Evolutionary conservation across 2,888 invertebrate genomes (phyloP).

Genomic region (Callosobruchus maculatus): DNA sequence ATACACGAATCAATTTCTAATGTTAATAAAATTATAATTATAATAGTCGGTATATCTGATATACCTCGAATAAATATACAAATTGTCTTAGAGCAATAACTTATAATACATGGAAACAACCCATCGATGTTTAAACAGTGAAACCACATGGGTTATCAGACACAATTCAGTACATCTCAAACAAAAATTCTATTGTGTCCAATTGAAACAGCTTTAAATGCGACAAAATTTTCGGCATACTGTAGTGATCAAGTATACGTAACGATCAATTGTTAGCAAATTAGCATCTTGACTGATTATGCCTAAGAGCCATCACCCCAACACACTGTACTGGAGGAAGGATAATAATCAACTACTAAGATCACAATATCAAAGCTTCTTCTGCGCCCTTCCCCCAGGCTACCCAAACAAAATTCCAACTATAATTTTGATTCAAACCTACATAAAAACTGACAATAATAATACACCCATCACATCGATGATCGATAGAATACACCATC

Average conservation of each 20-base stretch:
- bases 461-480: too few species aligned
- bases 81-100: slow-evolving; percentile 4
- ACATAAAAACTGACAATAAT: too few species aligned
- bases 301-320: too few species aligned
- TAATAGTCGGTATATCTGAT: slow-evolving; percentile 8
- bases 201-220: not conserved
- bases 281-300: too few species aligned
- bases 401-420: too few species aligned
- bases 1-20: slow-evolving; percentile 5
- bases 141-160: not conserved
- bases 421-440: too few species aligned
- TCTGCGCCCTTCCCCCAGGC: too few species aligned
- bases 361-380: too few species aligned
- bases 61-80: slow-evolving; percentile 11
- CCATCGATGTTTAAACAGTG: not conserved
- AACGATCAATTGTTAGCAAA: too few species aligned
- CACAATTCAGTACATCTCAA: not conserved
- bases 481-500: too few species aligned
- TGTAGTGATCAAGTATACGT: not conserved
- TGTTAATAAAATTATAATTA: slow-evolving; percentile 7
- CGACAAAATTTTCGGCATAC: not conserved
- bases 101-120: not conserved
- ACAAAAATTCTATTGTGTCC: not conserved
- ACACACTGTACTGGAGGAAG: too few species aligned
- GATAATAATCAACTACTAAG: too few species aligned